Conservation (phyloP, 2,113 vertebrate species). For the Actenoides hombroni region DNA sequence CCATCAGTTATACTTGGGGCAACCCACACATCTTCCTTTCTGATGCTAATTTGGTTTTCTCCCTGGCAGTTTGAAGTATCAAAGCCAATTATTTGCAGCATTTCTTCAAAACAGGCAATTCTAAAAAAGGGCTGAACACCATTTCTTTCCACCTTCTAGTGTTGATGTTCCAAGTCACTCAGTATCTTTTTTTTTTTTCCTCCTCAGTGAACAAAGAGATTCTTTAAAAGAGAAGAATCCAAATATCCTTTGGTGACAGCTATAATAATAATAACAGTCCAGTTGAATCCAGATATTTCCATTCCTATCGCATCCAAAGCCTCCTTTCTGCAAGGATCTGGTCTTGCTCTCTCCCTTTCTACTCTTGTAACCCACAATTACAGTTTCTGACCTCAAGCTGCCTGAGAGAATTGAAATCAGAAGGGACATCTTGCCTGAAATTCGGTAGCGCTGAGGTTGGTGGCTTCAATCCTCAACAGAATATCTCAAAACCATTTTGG, state of each 20-base stretch:
- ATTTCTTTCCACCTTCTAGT: constrained; percentile 27
- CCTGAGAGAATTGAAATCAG: constrained; percentile 1
- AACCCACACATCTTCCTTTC: constrained; percentile 11
- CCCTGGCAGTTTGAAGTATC: constrained; percentile 46
- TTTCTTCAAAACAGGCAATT: constrained; percentile 39
- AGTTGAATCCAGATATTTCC: neutral
- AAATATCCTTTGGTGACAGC: neutral
- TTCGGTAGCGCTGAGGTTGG: constrained; percentile 8
- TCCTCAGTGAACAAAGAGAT: neutral
- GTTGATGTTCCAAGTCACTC: constrained; percentile 20
- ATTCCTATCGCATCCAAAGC: neutral
- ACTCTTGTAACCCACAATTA: constrained; percentile 29
- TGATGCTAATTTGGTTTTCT: constrained; percentile 47
- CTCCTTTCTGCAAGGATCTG: neutral
- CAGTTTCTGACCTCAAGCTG: neutral
- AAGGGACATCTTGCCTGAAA: constrained; percentile 42
- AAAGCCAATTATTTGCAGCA: constrained; percentile 27
- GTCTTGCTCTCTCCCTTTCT: constrained; percentile 11
- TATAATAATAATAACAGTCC: neutral
- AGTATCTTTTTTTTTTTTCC: neutral
- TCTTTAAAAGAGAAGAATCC: constrained; percentile 3
- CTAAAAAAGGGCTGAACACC: constrained; percentile 19
- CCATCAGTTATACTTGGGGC: neutral
- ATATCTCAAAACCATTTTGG: constrained; percentile 16
- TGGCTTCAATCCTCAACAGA: neutral